Percentiles rank a stretch among this genome's conserved stretches.
phyloP scores from a whole-genome alignment of 2,888 invertebrate genomes.

The Eurois occulta region DNA sequence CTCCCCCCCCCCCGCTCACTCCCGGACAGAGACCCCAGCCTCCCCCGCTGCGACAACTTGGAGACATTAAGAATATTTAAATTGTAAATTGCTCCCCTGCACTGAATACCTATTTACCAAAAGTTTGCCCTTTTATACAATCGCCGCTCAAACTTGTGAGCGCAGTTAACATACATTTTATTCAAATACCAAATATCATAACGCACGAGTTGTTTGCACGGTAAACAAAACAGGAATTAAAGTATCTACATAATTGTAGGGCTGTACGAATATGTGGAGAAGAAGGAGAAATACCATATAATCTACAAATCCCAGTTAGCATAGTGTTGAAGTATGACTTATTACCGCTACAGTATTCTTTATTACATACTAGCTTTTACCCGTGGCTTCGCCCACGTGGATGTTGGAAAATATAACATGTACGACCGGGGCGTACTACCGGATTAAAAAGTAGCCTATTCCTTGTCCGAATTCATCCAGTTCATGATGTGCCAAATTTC shows the following conservation, averaged over 20 bases:
- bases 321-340: constrained; percentile 43
- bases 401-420: background rate
- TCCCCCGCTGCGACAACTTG: constrained; percentile 84
- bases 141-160: constrained; percentile 68
- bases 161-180: constrained; percentile 68
- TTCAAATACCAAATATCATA: constrained; percentile 62
- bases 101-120: constrained; percentile 89
- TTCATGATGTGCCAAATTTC: background rate
- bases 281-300: constrained; percentile 14
- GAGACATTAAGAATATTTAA: constrained; percentile 90
- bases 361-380: constrained; percentile 22
- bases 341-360: constrained; percentile 27
- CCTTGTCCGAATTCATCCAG: background rate
- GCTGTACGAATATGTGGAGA: constrained; percentile 28
- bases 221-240: constrained; percentile 56
- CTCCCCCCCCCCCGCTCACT: constrained; percentile 65
- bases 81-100: constrained; percentile 89
- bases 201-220: constrained; percentile 48
- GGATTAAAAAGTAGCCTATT: background rate
- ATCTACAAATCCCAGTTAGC: background rate
- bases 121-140: constrained; percentile 83
- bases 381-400: background rate
- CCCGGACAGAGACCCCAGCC: constrained; percentile 58
- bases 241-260: constrained; percentile 55
- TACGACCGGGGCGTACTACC: background rate